A percentile compares a stretch with the other conserved stretches of the same genome.
Evolutionary conservation across 2,888 invertebrate genomes (phyloP).

Genomic region (Ceraclea dissimilis): DNA sequence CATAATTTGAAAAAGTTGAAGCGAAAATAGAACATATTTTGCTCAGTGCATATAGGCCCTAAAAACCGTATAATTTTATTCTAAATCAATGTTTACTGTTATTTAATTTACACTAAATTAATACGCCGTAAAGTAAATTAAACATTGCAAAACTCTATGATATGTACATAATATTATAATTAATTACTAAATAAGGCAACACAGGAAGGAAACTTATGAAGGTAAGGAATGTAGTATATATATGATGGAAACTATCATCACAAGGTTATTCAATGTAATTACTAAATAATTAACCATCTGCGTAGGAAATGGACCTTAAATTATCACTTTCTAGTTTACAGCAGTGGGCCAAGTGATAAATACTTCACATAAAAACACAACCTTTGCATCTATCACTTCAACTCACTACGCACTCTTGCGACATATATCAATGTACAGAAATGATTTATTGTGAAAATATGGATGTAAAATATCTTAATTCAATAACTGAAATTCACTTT

Average conservation of each 20-base stretch:
- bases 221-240: too few species aligned
- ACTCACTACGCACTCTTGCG: neutral
- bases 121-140: neutral
- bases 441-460: too few species aligned
- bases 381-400: conserved; percentile 1
- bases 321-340: neutral
- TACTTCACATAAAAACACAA: neutral
- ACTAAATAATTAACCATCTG: neutral
- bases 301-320: too few species aligned
- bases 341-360: neutral
- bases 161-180: conserved; percentile 13
- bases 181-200: neutral
- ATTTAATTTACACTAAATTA: too few species aligned
- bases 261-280: neutral
- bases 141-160: conserved; percentile 14
- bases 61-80: too few species aligned
- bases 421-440: neutral
- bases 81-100: too few species aligned
- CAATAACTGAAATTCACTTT: too few species aligned
- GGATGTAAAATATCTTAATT: too few species aligned
- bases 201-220: neutral
- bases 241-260: neutral
- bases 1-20: too few species aligned
- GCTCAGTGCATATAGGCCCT: too few species aligned
- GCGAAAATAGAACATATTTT: too few species aligned